These are phyloP conservation scores for Pleuronectes platessa DNA, from an alignment of 2,113 vertebrate genomes.

Conservation along the genomic window DNA sequence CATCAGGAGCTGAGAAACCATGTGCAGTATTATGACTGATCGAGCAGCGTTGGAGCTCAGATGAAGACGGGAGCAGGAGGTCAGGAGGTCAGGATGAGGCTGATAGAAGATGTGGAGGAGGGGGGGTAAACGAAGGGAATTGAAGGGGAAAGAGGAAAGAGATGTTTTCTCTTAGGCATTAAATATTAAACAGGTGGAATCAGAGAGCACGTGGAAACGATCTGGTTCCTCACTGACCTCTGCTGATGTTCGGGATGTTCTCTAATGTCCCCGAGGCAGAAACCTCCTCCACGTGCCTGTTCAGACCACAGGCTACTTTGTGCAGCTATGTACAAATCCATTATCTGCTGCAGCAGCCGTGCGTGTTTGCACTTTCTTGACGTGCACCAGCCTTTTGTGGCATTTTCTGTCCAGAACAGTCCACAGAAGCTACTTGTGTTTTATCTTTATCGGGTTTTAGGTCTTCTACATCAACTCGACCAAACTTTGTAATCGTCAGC, in stretches of 20 bases:
- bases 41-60: not conserved
- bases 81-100: not conserved
- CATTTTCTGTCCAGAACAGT: no score
- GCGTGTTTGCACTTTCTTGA: no score
- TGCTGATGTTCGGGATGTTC: slow-evolving; percentile 52
- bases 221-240: slow-evolving; percentile 50
- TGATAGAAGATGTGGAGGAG: no score
- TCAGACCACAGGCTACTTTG: not conserved
- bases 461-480: no score
- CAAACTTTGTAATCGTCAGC: no score
- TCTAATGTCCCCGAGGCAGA: slow-evolving; percentile 22
- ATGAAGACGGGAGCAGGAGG: not conserved
- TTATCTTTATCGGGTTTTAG: no score
- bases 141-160: not conserved
- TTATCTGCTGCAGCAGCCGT: no score
- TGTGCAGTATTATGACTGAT: not conserved
- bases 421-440: no score
- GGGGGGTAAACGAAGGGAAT: not conserved
- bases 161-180: slow-evolving; percentile 30
- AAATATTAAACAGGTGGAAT: slow-evolving; percentile 69
- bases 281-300: not conserved
- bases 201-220: slow-evolving; percentile 54
- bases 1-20: not conserved
- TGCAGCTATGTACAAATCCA: no score
- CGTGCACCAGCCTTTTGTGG: no score